These are phyloP conservation scores for Porites evermanni DNA, from an alignment of 92 coral and sea anemone species.

Conservation along the genomic window DNA sequence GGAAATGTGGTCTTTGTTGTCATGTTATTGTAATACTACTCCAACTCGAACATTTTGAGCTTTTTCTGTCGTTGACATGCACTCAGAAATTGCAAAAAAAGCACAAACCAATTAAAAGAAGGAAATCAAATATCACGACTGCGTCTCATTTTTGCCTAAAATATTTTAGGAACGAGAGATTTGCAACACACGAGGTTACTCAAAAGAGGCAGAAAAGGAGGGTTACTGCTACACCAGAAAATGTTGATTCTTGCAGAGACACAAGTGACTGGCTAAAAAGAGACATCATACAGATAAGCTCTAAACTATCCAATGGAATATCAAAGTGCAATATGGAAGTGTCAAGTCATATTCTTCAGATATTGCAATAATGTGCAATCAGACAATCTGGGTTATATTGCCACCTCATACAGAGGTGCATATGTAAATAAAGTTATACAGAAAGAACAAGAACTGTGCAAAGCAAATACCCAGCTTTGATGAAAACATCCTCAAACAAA, in stretches of 20 bases:
- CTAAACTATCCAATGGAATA: slow-evolving; percentile 27
- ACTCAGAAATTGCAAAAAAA: slow-evolving; percentile 33
- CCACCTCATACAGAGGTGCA: slow-evolving; percentile 50
- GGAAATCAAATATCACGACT: slow-evolving; percentile 21
- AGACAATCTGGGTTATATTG: slow-evolving; percentile 55
- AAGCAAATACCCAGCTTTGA: slow-evolving; percentile 6
- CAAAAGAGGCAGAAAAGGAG: slow-evolving; percentile 37
- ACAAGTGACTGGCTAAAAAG: slow-evolving; percentile 52
- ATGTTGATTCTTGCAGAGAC: slow-evolving; percentile 29
- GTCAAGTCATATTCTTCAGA: slow-evolving; percentile 52
- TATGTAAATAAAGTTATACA: slow-evolving; percentile 20
- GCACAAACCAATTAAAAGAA: slow-evolving; percentile 35
- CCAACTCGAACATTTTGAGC: slow-evolving; percentile 43
- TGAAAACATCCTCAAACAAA: slow-evolving; percentile 6
- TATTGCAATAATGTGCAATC: slow-evolving; percentile 18
- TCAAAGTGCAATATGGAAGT: slow-evolving; percentile 30
- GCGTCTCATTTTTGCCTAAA: slow-evolving; percentile 35
- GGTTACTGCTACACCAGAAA: slow-evolving; percentile 13
- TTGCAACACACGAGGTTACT: slow-evolving; percentile 45
- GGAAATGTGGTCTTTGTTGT: slow-evolving; percentile 61
- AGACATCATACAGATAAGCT: slow-evolving; percentile 36
- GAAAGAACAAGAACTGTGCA: slow-evolving; percentile 33
- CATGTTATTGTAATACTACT: slow-evolving; percentile 27
- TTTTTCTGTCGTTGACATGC: slow-evolving; percentile 33
- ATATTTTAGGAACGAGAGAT: slow-evolving; percentile 46